phyloP scores from a whole-genome alignment of 1,140 invertebrate species.

The Acromyrmex charruanus region DNA sequence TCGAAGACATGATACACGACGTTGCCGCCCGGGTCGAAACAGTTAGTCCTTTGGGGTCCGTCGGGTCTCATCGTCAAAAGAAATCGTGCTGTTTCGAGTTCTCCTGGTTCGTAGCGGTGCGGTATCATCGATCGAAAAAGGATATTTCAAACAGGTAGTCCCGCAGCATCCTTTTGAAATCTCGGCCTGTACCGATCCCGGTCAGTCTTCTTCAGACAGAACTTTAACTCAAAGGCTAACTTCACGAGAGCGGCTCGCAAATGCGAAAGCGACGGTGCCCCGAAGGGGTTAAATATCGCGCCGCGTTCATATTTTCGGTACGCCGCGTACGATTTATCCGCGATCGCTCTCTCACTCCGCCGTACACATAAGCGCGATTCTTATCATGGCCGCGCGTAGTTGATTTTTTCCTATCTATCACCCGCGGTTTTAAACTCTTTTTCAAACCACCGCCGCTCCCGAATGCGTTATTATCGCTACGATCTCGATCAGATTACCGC shows the following conservation, averaged over 20 bases:
- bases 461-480: slow-evolving; percentile 69
- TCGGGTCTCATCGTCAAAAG: slow-evolving; percentile 20
- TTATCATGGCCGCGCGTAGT: slow-evolving; percentile 12
- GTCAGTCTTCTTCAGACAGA: not conserved
- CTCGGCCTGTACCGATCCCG: not conserved
- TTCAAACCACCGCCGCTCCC: slow-evolving; percentile 59
- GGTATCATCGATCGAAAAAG: slow-evolving; percentile 30
- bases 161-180: slow-evolving; percentile 19
- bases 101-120: not conserved
- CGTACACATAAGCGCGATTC: not conserved
- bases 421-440: slow-evolving; percentile 37
- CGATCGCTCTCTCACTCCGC: slow-evolving; percentile 30
- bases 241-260: not conserved
- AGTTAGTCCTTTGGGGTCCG: slow-evolving; percentile 45
- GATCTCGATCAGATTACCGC: slow-evolving; percentile 70
- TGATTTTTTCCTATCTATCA: slow-evolving; percentile 71
- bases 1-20: slow-evolving; percentile 34
- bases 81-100: slow-evolving; percentile 25
- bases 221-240: slow-evolving; percentile 39
- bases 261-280: slow-evolving; percentile 49
- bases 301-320: slow-evolving; percentile 51
- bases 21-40: slow-evolving; percentile 35
- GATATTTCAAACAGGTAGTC: slow-evolving; percentile 7
- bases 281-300: slow-evolving; percentile 59
- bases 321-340: slow-evolving; percentile 69